phyloP scores from a whole-genome alignment of 1,140 invertebrate genomes.

The Aleiodes sp. region DNA sequence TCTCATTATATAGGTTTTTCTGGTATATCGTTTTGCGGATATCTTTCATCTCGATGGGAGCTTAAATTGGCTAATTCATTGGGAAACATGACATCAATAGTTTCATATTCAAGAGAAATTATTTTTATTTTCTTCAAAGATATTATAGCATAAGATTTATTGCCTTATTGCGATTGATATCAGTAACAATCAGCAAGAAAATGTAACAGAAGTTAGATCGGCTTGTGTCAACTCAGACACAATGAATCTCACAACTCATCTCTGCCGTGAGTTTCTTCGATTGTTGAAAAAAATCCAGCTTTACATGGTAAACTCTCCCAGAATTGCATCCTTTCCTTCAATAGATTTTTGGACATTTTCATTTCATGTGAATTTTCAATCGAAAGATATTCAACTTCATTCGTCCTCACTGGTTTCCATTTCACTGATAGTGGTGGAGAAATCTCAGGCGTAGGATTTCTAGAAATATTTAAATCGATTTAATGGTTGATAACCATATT shows the following conservation, averaged over 20 bases:
- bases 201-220: no score
- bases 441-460: conserved; percentile 65
- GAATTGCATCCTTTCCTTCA: conserved; percentile 56
- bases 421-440: conserved; percentile 51
- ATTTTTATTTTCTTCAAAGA: no score
- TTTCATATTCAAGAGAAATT: no score
- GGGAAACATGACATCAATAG: no score
- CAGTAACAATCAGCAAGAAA: no score
- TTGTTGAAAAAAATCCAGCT: neutral
- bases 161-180: no score
- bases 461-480: conserved; percentile 43
- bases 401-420: conserved; percentile 63
- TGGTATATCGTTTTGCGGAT: no score
- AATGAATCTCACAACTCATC: conserved; percentile 46
- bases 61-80: no score
- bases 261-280: conserved; percentile 12
- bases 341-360: conserved; percentile 58
- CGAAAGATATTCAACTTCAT: conserved; percentile 60
- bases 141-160: no score
- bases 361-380: conserved; percentile 54
- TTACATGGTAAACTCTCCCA: conserved; percentile 48
- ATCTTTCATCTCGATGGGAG: no score
- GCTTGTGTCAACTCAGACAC: neutral
- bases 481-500: no score
- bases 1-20: no score